Conservation (phyloP, 1,140 invertebrate genomes). For the Notospermus geniculatus region DNA sequence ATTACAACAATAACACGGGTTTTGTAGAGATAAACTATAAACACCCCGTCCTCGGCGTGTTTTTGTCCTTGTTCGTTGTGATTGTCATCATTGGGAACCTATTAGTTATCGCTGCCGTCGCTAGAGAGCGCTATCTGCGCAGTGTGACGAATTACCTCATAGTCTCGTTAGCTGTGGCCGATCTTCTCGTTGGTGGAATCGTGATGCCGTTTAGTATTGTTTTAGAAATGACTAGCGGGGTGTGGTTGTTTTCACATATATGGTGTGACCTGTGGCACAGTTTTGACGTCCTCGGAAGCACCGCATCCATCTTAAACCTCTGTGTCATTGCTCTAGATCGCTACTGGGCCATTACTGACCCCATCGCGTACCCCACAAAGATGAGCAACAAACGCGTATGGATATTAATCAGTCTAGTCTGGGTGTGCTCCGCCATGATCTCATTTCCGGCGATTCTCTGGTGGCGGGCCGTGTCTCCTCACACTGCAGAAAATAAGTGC, state of each 20-base stretch:
- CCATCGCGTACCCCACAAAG: slow-evolving; percentile 95
- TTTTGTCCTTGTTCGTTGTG: slow-evolving; percentile 66
- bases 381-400: slow-evolving; percentile 83
- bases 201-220: slow-evolving; percentile 96
- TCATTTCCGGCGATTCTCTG: slow-evolving; percentile 93
- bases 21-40: slow-evolving; percentile 9
- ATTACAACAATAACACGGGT: too few relatives aligned
- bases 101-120: slow-evolving; percentile 92
- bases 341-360: slow-evolving; percentile 88
- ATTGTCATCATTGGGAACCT: slow-evolving; percentile 85
- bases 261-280: slow-evolving; percentile 96
- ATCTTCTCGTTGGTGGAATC: slow-evolving; percentile 91
- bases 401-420: slow-evolving; percentile 87
- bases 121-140: slow-evolving; percentile 91
- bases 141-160: slow-evolving; percentile 99
- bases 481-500: slow-evolving; percentile 39
- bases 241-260: slow-evolving; percentile 85
- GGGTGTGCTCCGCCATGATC: slow-evolving; percentile 86
- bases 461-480: slow-evolving; percentile 63
- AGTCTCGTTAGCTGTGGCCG: slow-evolving; percentile 94
- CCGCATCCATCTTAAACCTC: slow-evolving; percentile 93
- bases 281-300: slow-evolving; percentile 93
- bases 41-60: slow-evolving; percentile 34
- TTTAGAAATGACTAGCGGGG: slow-evolving; percentile 73
- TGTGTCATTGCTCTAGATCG: slow-evolving; percentile 84